Percentiles rank a stretch among this genome's conserved stretches.
phyloP scores from a whole-genome alignment of 2,113 vertebrate species.

The Donacobius atricapilla region DNA sequence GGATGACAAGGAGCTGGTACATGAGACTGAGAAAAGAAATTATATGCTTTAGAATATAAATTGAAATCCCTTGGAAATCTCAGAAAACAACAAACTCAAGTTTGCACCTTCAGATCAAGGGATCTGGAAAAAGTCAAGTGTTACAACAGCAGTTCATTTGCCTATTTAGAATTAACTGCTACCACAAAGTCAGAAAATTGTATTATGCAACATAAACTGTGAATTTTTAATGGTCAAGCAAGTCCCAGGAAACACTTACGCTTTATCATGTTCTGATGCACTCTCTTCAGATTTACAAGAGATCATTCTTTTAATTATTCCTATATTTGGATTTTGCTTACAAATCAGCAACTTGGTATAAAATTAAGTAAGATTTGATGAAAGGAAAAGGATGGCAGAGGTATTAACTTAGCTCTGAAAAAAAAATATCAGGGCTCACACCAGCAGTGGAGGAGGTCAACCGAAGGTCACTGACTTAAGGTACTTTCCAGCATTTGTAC shows the following conservation, averaged over 20 bases:
- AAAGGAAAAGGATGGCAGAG: background rate
- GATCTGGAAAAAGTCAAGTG: background rate
- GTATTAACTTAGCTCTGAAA: background rate
- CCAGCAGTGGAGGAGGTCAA: slow-evolving; percentile 1
- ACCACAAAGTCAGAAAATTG: background rate
- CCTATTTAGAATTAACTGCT: background rate
- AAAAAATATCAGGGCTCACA: background rate
- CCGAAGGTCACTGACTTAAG: slow-evolving; percentile 7
- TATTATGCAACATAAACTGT: background rate
- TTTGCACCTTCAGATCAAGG: background rate
- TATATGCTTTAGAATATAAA: background rate
- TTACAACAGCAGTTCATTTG: background rate
- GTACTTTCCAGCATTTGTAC: slow-evolving; percentile 10
- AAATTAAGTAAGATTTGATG: background rate
- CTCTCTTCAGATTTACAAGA: background rate
- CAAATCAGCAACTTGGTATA: background rate
- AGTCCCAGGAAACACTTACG: background rate
- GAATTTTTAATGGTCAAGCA: background rate
- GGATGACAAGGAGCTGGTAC: background rate
- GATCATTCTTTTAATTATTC: background rate
- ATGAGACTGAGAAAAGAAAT: background rate
- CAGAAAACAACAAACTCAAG: background rate
- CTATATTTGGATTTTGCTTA: background rate
- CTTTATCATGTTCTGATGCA: background rate
- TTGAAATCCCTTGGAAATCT: background rate